Evolutionary conservation across 2,888 invertebrate genomes (phyloP).

Genomic region (Drosophila borealis): DNA sequence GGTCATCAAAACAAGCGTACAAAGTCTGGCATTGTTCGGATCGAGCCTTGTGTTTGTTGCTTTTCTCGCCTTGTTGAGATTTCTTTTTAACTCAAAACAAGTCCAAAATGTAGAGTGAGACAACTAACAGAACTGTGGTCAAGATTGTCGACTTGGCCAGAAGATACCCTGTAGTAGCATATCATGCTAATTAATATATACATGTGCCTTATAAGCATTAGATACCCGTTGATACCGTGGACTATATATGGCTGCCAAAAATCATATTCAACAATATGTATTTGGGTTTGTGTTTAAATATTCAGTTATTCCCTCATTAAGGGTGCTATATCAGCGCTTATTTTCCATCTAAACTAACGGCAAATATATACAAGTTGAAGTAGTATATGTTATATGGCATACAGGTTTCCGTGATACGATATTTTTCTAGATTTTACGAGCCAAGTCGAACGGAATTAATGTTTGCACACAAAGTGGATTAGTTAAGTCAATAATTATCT

Average conservation of each 20-base stretch:
- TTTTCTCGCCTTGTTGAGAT: constrained; percentile 55
- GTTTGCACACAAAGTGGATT: constrained; percentile 45
- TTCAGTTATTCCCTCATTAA: constrained; percentile 50
- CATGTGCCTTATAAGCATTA: neutral
- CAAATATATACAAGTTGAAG: constrained; percentile 26
- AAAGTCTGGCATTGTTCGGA: constrained; percentile 62
- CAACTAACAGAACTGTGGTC: constrained; percentile 21
- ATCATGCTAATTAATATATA: neutral
- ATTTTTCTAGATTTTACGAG: constrained; percentile 28
- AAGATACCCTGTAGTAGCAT: constrained; percentile 35
- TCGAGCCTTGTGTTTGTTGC: constrained; percentile 46
- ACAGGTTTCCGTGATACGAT: constrained; percentile 39
- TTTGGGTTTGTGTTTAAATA: constrained; percentile 48
- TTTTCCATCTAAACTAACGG: constrained; percentile 35
- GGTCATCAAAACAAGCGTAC: constrained; percentile 51
- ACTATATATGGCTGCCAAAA: neutral
- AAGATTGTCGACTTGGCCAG: constrained; percentile 10
- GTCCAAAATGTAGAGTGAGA: constrained; percentile 56
- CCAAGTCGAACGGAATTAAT: constrained; percentile 29
- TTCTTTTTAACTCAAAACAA: constrained; percentile 64
- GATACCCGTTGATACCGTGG: constrained; percentile 16
- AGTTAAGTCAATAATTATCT: constrained; percentile 56
- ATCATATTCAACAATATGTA: constrained; percentile 32
- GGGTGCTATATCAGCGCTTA: constrained; percentile 7
- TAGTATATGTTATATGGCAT: constrained; percentile 20